Percentiles rank a stretch among this genome's conserved stretches.
phyloP scores from a whole-genome alignment of 2,113 vertebrate species.

The Motacilla alba region DNA sequence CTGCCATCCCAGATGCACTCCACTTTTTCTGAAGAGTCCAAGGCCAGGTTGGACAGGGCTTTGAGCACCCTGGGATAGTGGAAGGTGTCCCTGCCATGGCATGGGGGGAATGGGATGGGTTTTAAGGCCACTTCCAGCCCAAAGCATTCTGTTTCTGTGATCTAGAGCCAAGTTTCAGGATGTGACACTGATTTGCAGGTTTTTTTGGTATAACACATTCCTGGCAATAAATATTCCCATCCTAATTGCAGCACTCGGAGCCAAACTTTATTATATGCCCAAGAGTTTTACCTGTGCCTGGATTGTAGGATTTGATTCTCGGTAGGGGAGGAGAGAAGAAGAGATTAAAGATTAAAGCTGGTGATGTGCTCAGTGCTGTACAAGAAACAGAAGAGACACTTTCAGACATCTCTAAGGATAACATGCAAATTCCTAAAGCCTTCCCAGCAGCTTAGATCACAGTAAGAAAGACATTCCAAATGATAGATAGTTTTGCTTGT shows the following conservation, averaged over 20 bases:
- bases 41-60: background rate
- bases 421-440: slow-evolving; percentile 55
- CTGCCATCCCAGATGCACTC: accelerated
- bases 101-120: background rate
- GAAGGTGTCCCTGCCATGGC: background rate
- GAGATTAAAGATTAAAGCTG: slow-evolving; percentile 55
- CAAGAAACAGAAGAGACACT: slow-evolving; percentile 6
- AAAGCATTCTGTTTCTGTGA: background rate
- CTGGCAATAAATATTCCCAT: background rate
- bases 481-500: background rate
- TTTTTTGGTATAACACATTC: background rate
- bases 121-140: background rate
- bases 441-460: slow-evolving; percentile 48
- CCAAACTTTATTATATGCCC: background rate
- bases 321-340: background rate
- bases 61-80: background rate
- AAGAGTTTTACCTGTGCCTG: slow-evolving; percentile 8
- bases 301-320: slow-evolving; percentile 11
- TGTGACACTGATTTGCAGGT: background rate
- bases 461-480: background rate
- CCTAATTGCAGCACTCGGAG: background rate
- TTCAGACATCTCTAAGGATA: slow-evolving; percentile 49
- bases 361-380: background rate
- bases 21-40: background rate
- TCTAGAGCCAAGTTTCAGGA: background rate